Conservation (phyloP, 2,797 vertebrate genomes). For the Dendrocincla tyrannina region DNA sequence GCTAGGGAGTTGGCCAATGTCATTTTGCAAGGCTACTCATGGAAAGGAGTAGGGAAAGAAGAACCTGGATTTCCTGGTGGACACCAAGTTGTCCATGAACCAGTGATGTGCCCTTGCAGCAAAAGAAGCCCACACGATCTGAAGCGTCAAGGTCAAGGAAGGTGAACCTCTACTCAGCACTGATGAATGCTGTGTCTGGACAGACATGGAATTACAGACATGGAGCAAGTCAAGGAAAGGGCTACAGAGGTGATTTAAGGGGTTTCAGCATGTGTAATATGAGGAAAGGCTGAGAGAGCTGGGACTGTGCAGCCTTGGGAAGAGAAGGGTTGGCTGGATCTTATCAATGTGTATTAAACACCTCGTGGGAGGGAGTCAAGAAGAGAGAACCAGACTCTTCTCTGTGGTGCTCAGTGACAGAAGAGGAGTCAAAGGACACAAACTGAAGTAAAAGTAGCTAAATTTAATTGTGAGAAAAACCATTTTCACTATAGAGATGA, state of each 20-base stretch:
- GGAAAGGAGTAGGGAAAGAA: not conserved
- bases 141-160: not conserved
- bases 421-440: not conserved
- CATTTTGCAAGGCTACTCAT: not conserved
- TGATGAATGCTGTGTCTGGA: not conserved
- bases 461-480: not conserved
- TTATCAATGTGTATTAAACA: not conserved
- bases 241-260: not conserved
- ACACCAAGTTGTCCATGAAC: not conserved
- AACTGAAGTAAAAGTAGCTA: not conserved
- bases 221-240: fast-evolving
- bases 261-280: not conserved
- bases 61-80: not conserved
- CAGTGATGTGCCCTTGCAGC: fast-evolving
- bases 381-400: not conserved
- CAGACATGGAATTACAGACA: not conserved
- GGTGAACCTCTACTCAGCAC: not conserved
- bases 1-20: not conserved
- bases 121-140: not conserved
- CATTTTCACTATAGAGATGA: not conserved
- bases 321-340: not conserved
- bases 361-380: not conserved
- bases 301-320: not conserved
- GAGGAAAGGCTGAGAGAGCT: not conserved
- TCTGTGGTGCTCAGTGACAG: not conserved